Percentiles rank a stretch among this genome's conserved stretches.
Evolutionary conservation across 92 coral and sea anemone species (phyloP).

Genomic region (Zoanthus sansibaricus): DNA sequence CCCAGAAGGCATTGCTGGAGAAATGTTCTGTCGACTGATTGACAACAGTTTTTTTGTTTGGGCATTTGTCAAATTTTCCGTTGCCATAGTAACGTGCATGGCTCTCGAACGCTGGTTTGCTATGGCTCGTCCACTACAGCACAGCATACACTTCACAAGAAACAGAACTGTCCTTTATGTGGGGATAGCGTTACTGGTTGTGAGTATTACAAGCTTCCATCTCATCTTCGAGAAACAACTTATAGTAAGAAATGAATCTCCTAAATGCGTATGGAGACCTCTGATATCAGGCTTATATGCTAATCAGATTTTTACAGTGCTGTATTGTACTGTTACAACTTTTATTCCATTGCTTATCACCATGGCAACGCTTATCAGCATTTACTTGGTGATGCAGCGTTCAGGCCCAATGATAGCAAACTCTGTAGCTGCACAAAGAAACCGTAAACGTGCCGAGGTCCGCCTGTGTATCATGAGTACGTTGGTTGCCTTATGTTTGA

Average conservation of each 20-base stretch:
- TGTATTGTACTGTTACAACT: conserved; percentile 27
- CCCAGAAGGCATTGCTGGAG: conserved; percentile 39
- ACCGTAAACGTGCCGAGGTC: conserved; percentile 35
- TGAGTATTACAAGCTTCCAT: conserved; percentile 17
- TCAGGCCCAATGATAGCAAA: conserved; percentile 21
- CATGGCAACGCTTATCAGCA: conserved; percentile 9
- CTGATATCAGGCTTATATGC: conserved; percentile 11
- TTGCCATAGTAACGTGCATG: conserved; percentile 46
- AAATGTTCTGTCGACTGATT: conserved; percentile 41
- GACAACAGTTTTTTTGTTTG: conserved; percentile 50
- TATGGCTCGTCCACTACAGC: conserved; percentile 35
- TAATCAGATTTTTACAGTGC: conserved; percentile 26
- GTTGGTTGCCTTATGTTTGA: conserved; percentile 12
- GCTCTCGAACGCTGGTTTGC: conserved; percentile 44
- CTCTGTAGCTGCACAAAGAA: conserved; percentile 6
- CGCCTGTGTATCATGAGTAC: conserved; percentile 35
- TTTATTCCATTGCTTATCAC: conserved; percentile 26
- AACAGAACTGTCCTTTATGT: conserved; percentile 19
- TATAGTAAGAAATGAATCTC: not conserved
- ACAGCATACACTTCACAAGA: conserved; percentile 16
- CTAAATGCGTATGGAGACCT: conserved; percentile 11
- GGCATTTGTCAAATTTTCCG: conserved; percentile 41
- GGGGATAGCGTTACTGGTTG: not conserved
- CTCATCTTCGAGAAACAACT: conserved; percentile 42
- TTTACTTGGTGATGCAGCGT: conserved; percentile 7